A percentile compares a stretch with the other conserved stretches of the same genome.
phyloP scores from a whole-genome alignment of 2,888 invertebrate species.

The Archips xylosteana region DNA sequence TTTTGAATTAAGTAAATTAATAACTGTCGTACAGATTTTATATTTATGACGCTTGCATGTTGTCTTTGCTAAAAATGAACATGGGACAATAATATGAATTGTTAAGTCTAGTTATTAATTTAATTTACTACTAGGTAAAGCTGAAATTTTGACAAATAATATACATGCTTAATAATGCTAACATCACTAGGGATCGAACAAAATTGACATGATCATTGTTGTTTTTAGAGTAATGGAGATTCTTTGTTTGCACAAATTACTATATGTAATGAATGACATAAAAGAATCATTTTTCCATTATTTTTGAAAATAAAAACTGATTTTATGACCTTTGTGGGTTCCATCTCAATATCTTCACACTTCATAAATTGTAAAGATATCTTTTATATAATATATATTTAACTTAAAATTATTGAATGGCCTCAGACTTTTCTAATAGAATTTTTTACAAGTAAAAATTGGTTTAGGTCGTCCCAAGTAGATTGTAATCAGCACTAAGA shows the following conservation, averaged over 20 bases:
- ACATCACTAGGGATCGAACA: no score
- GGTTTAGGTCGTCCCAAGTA: constrained; percentile 31
- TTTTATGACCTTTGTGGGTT: background rate
- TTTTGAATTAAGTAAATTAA: constrained; percentile 9
- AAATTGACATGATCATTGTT: no score
- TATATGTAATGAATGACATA: no score
- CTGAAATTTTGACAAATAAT: constrained; percentile 7
- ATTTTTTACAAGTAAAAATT: constrained; percentile 19
- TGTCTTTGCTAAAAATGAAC: constrained; percentile 11
- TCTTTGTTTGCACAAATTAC: no score
- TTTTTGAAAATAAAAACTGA: no score
- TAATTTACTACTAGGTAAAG: constrained; percentile 11
- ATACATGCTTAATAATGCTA: no score
- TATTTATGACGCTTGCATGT: constrained; percentile 16
- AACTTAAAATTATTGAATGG: constrained; percentile 16
- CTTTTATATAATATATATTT: background rate
- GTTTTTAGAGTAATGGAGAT: no score
- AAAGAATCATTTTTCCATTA: no score
- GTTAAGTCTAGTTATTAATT: constrained; percentile 19
- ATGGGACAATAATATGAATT: constrained; percentile 28
- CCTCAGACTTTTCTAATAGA: constrained; percentile 14
- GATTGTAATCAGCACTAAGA: constrained; percentile 16
- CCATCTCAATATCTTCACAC: background rate
- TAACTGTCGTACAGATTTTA: constrained; percentile 36
- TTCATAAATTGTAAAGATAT: background rate